Evolutionary conservation across 2,113 vertebrate genomes (phyloP).

Genomic region (Illadopsis cleaveri): DNA sequence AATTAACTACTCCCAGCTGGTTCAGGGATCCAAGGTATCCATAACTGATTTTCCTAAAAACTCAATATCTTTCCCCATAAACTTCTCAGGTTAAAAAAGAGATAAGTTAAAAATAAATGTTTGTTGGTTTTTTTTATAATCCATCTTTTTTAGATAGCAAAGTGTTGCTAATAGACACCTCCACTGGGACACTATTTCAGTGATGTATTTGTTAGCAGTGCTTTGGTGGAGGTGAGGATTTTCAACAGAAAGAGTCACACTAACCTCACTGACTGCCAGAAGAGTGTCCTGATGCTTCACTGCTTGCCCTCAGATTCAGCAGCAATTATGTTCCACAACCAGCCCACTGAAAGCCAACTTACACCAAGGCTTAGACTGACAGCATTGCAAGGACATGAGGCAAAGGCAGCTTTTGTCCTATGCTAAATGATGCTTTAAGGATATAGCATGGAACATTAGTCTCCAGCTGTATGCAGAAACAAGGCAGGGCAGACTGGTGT

Average conservation of each 20-base stretch:
- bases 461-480: neutral
- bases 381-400: accelerated
- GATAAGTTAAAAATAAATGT: neutral
- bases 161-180: neutral
- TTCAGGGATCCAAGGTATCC: neutral
- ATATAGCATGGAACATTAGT: accelerated
- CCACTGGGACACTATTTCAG: neutral
- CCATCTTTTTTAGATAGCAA: neutral
- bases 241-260: neutral
- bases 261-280: neutral
- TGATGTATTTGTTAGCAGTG: neutral
- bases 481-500: neutral
- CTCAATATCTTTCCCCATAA: neutral
- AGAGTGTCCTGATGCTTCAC: neutral
- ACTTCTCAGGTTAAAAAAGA: neutral
- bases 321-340: neutral
- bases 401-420: neutral
- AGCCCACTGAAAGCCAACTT: neutral
- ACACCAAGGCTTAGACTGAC: neutral
- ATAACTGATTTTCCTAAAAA: neutral
- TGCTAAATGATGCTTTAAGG: neutral
- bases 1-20: neutral
- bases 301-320: neutral
- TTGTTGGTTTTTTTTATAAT: neutral
- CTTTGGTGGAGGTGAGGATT: neutral